Evolutionary conservation across 1,140 invertebrate species (phyloP).

Genomic region (Eriocheir sinensis): DNA sequence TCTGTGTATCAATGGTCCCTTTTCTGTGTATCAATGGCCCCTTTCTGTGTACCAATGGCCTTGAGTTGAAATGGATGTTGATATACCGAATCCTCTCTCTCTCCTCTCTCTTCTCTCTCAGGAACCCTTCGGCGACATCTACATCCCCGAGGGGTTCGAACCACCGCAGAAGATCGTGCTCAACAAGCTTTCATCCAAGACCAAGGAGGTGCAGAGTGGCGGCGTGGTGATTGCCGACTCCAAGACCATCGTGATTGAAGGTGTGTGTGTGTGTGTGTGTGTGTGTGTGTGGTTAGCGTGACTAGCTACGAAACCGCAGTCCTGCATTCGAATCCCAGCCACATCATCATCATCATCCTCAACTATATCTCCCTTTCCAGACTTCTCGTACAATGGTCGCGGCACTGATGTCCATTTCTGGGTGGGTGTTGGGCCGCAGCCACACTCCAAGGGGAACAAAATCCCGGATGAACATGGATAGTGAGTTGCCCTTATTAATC

Average conservation of each 20-base stretch:
- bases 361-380: conserved; percentile 81
- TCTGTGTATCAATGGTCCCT: too few species aligned
- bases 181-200: conserved; percentile 87
- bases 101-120: conserved; percentile 79
- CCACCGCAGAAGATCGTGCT: conserved; percentile 90
- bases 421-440: conserved; percentile 93
- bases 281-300: neutral
- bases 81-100: too few species aligned
- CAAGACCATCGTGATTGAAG: conserved; percentile 88
- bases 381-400: conserved; percentile 89
- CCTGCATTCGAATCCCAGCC: too few species aligned
- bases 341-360: too few species aligned
- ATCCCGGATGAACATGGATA: conserved; percentile 96
- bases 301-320: too few species aligned
- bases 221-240: conserved; percentile 90
- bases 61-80: too few species aligned
- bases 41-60: too few species aligned
- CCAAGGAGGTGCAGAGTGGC: conserved; percentile 88
- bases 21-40: too few species aligned
- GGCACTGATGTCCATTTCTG: conserved; percentile 90
- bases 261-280: conserved; percentile 51
- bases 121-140: conserved; percentile 95
- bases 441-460: conserved; percentile 89
- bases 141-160: conserved; percentile 94
- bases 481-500: conserved; percentile 86